Base-by-base conservation (phyloP, 1,140 invertebrate species). In the Penaeus indicus region DNA sequence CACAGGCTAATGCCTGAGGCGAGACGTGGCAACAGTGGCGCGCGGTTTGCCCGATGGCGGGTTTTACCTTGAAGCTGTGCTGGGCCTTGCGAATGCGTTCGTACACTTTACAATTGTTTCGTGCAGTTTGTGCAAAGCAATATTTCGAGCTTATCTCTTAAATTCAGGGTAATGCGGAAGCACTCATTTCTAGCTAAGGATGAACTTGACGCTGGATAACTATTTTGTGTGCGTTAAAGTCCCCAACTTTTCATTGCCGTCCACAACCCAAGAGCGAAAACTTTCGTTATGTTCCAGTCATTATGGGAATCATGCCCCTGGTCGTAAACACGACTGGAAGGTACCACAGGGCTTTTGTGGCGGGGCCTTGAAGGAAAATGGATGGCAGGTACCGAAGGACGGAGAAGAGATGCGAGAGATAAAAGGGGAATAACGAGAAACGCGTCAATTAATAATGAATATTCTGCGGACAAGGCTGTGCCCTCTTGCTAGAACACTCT, bases 11-110 rank as follows among this genome's bases (percentile, higher is more conserved):
- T 63, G 89, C 89, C 89, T 84, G 64, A 69, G 89, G 89, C 85
- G 62, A 90, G 85, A 90, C 89, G 89, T 90, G 89, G 89, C 89
- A 90, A 90, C 89, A 87, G 85, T 90, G 89, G 89, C 89, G 89
- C 89, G 89, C 89, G 89, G 89, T 90, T 90, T 90, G 89, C 85
- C 89, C 89, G 72, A 83, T 90, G 89, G 89, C 89, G 81, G 89
- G 85, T 86, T 90, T 90, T 90, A 90, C 89, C 89, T 90, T 90
- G 89, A 90, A 90, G 89, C 77, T 89, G 88, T 89, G 69, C 88
- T 89, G 75, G 82, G 72, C 88, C 32, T 27, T 42, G 38, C 88
- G 85, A 60, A 85, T 38, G 32, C 25, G 2, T 85, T 89, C 88
- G 84, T n/a, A 16, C n/a, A 10, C 38, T 89, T 85, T 89, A 60